Base-by-base conservation (phyloP, 2,113 vertebrate genomes). In the Nothoprocta perdicaria region DNA sequence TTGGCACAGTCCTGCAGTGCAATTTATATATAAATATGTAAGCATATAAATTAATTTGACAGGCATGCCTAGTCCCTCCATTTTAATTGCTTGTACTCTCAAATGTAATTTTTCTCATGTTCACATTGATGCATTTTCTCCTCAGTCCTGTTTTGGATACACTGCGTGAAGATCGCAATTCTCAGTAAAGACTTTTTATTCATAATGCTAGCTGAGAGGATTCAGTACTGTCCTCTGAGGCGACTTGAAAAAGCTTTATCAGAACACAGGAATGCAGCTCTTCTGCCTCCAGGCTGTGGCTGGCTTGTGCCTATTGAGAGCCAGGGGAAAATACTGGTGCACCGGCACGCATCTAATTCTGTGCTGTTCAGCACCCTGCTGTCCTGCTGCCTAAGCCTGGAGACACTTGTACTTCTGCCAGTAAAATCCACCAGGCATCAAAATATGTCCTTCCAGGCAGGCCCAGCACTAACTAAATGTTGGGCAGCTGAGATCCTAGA, bases 371-470 rank as follows among this genome's bases (percentile, higher is more conserved):
- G 67, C 31, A 69, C 48, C 53, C 53, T 10, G 53, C 53, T 26
- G 46, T 1, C 0, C 48, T 68, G 62, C 74, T 86, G 45, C 60
- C 3, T 1, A 46, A 71, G 55, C 67, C 69, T 43, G 35, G 24
- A 84, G 68, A 38, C 6, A 1, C 4, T 23, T 35, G 35, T 14
- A 4, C 31, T 73, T 80, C 55, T 46, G 43, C 6, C 50, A 58
- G 31, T 16, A 78, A 84, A 81, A 78, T 33, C 58, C 33, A 16
- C 27, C 74, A 58, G 74, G 50, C 45, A 78, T 48, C 88, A 62
- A 65, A 66, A 84, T 0, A 0, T 24, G 4, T 27, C 74, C 61
- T 81, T 84, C 16, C 63, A 76, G 1, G 0, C 17, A 62, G 18
- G 10, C 29, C 19, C 50, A 84, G 35, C 31, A 33, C 19, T 19